phyloP scores from a whole-genome alignment of 2,113 vertebrate species.

The Tragelaphus strepsiceros region DNA sequence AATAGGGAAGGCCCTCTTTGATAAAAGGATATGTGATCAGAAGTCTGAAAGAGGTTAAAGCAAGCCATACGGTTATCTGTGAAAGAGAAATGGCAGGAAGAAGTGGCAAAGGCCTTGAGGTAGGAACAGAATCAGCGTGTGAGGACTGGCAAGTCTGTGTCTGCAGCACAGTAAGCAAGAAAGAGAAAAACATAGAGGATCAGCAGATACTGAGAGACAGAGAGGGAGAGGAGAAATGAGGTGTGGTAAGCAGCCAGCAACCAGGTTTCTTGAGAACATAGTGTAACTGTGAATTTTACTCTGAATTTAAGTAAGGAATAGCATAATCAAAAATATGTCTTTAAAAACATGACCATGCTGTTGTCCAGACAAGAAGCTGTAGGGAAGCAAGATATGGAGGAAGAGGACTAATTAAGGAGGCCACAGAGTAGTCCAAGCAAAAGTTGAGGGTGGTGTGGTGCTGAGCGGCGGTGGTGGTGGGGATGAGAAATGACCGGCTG shows the following conservation, averaged over 20 bases:
- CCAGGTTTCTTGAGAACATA: neutral
- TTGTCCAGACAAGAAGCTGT: neutral
- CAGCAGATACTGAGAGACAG: neutral
- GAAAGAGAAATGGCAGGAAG: neutral
- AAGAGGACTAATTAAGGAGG: neutral
- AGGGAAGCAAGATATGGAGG: neutral
- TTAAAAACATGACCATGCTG: neutral
- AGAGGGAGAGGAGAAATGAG: neutral
- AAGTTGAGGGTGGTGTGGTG: neutral
- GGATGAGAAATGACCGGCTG: rapidly evolving
- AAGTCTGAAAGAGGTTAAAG: neutral
- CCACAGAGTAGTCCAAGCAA: neutral
- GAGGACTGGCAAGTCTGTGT: neutral
- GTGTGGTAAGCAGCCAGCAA: neutral
- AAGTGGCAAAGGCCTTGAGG: neutral
- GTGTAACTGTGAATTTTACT: neutral
- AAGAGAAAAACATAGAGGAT: neutral
- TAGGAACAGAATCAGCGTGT: neutral
- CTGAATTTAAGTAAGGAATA: neutral
- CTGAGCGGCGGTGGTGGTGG: neutral
- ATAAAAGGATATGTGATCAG: neutral
- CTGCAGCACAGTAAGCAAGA: neutral
- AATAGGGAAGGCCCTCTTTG: neutral
- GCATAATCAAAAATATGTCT: neutral
- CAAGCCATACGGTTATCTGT: neutral